Conservation (phyloP, 2,888 invertebrate species). For the Cantharis flavilabris region DNA sequence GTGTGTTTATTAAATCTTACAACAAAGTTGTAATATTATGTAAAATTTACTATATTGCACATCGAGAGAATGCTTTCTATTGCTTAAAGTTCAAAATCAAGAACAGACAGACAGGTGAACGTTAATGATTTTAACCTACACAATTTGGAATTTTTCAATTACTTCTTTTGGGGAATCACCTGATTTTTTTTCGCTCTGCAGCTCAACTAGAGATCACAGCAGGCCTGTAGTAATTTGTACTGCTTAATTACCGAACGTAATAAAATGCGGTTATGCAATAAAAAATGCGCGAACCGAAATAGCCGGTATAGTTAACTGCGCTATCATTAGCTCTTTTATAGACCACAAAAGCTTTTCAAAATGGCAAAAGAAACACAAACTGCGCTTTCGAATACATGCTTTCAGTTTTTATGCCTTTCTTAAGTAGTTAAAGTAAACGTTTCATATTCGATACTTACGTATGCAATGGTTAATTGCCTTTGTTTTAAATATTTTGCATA, state of each 20-base stretch:
- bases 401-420: neutral
- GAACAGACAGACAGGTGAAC: neutral
- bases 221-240: too few relatives aligned
- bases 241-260: neutral
- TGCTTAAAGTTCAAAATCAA: neutral
- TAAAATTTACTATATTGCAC: neutral
- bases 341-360: constrained; percentile 13
- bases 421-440: neutral
- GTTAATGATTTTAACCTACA: neutral
- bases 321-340: constrained; percentile 21
- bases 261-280: neutral
- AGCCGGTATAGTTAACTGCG: constrained; percentile 5
- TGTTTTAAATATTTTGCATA: neutral
- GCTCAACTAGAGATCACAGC: too few relatives aligned
- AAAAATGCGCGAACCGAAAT: constrained; percentile 6
- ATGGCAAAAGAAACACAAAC: constrained; percentile 12
- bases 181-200: neutral
- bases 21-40: neutral
- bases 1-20: neutral
- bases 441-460: neutral
- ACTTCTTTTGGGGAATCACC: neutral
- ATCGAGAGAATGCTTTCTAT: neutral
- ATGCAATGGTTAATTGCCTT: neutral
- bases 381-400: neutral
- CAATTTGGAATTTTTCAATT: neutral